A percentile compares a stretch with the other conserved stretches of the same genome.
Conservation (phyloP, 1,140 invertebrate genomes). For the Neodiprion lecontei region DNA sequence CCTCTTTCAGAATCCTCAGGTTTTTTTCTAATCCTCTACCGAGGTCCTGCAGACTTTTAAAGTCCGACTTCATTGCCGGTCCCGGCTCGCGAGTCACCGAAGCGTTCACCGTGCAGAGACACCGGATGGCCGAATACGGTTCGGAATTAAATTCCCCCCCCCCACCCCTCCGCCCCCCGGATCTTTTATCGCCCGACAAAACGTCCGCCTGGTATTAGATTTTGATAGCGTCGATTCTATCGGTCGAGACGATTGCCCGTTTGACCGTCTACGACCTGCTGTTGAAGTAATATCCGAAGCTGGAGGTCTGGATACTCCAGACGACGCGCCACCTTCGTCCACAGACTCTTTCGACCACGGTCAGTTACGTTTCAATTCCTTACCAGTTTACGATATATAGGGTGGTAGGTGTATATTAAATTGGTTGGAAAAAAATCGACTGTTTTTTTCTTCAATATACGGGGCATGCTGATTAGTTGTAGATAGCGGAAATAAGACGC, state of each 20-base stretch:
- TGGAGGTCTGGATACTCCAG: too few relatives aligned
- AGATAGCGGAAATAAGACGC: neutral
- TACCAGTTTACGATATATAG: neutral
- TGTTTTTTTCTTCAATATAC: neutral
- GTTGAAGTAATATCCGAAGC: too few relatives aligned
- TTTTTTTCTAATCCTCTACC: too few relatives aligned
- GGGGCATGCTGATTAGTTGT: neutral
- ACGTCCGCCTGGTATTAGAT: neutral
- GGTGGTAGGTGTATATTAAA: neutral
- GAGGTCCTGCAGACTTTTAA: neutral
- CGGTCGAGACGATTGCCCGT: neutral
- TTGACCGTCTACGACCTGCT: neutral
- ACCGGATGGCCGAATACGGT: neutral
- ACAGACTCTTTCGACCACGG: neutral
- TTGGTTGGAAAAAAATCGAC: neutral
- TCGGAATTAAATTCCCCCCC: neutral
- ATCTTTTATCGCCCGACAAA: neutral
- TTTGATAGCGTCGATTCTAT: neutral
- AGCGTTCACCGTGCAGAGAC: neutral
- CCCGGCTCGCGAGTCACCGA: neutral
- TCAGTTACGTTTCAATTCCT: neutral
- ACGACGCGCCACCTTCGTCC: neutral
- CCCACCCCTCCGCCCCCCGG: neutral
- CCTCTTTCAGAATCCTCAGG: too few relatives aligned
- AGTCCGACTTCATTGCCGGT: neutral